phyloP scores from a whole-genome alignment of 2,888 invertebrate species.

The Tiliacea aurago region DNA sequence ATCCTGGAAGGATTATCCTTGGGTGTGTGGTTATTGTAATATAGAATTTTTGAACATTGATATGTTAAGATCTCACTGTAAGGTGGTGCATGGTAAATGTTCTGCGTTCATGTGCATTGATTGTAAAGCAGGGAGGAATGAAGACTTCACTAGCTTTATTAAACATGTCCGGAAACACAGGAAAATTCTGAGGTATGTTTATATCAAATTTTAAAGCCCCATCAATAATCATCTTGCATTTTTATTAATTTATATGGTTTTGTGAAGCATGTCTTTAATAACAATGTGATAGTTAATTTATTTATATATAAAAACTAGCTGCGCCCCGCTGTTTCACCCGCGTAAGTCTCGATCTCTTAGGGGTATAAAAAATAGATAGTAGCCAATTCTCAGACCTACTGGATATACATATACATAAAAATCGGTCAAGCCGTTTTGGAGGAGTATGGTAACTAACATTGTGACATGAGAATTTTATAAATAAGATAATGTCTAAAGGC shows the following conservation, averaged over 20 bases:
- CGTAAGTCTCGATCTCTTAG: too few species aligned
- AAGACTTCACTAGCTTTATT: conserved; percentile 91
- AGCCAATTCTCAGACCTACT: too few species aligned
- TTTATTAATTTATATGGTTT: background rate
- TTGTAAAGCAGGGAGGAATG: conserved; percentile 91
- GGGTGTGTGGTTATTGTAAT: conserved; percentile 84
- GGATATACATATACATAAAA: too few species aligned
- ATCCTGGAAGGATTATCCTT: conserved; percentile 84
- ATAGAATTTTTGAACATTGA: conserved; percentile 82
- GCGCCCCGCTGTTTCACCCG: too few species aligned
- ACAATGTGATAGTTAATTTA: background rate
- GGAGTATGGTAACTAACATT: too few species aligned
- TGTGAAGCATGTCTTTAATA: background rate
- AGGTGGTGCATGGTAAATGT: conserved; percentile 91
- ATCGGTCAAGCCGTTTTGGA: too few species aligned
- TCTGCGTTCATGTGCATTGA: conserved; percentile 92
- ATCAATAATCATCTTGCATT: background rate
- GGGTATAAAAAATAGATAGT: too few species aligned
- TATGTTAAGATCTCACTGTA: conserved; percentile 91
- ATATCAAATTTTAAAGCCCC: background rate
- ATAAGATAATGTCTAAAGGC: background rate
- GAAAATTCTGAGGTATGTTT: conserved; percentile 89
- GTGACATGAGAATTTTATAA: too few species aligned
- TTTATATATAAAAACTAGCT: too few species aligned
- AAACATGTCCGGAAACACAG: conserved; percentile 92